A percentile compares a stretch with the other conserved stretches of the same genome.
phyloP scores from a whole-genome alignment of 2,797 vertebrate species.

The Smutsia gigantea region DNA sequence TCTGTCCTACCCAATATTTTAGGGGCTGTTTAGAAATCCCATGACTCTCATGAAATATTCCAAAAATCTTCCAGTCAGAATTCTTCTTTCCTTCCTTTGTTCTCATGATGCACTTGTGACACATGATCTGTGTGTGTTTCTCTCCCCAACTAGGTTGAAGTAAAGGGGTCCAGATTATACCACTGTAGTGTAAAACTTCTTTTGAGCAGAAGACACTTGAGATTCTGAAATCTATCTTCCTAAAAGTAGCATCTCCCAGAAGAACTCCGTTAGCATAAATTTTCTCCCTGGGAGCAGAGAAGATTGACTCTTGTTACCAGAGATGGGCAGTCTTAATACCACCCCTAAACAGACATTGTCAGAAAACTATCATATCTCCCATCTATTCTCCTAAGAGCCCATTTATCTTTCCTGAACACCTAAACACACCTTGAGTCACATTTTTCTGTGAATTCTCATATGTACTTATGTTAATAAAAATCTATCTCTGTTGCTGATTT shows the following conservation, averaged over 20 bases:
- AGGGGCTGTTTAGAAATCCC: background rate
- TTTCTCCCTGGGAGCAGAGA: background rate
- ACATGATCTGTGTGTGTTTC: background rate
- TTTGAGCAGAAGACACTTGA: background rate
- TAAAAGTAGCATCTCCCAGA: background rate
- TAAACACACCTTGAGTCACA: background rate
- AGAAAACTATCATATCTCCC: background rate
- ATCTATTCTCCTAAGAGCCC: background rate
- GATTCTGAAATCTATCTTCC: background rate
- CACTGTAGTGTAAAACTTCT: background rate
- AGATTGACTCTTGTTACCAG: background rate
- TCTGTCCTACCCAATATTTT: background rate
- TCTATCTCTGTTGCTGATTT: background rate
- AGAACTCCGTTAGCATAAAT: background rate
- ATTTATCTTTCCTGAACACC: constrained; percentile 21
- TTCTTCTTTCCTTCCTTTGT: background rate
- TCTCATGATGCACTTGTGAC: background rate
- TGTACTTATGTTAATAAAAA: background rate
- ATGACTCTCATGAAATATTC: background rate
- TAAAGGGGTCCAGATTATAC: background rate
- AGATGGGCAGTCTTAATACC: background rate
- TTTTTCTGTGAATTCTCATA: background rate
- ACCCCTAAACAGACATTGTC: background rate
- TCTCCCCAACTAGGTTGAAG: background rate
- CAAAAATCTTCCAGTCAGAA: background rate